Evolutionary conservation across 2,888 invertebrate species (phyloP).

Genomic region (Habrosyne pyritoides): DNA sequence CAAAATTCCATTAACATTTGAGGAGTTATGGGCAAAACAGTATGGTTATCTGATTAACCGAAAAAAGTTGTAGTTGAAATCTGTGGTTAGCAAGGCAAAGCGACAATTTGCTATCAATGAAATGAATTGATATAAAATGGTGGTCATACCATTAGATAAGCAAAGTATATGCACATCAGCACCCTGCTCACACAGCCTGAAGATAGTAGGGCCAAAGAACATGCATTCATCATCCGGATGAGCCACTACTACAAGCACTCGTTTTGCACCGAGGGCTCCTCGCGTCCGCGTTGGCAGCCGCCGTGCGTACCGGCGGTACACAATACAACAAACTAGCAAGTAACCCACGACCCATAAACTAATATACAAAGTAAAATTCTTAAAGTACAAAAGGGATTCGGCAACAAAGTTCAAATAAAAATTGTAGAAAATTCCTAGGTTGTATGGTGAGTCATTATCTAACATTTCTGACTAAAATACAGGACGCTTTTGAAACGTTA

Average conservation of each 20-base stretch:
- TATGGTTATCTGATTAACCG: too few species aligned
- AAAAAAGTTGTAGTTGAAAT: too few species aligned
- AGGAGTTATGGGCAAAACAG: too few species aligned
- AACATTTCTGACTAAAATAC: slow-evolving; percentile 71
- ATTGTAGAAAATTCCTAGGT: slow-evolving; percentile 58
- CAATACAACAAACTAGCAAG: slow-evolving; percentile 76
- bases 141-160: slow-evolving; percentile 89
- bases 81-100: too few species aligned
- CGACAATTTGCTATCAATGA: too few species aligned
- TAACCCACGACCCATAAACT: slow-evolving; percentile 82
- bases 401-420: slow-evolving; percentile 65
- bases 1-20: too few species aligned
- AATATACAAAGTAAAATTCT: slow-evolving; percentile 73
- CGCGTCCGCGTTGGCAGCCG: slow-evolving; percentile 75
- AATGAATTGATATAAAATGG: not conserved
- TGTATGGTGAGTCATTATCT: slow-evolving; percentile 49
- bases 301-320: slow-evolving; percentile 79
- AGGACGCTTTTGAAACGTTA: slow-evolving; percentile 23
- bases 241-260: slow-evolving; percentile 93
- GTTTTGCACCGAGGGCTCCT: slow-evolving; percentile 77
- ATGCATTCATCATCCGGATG: slow-evolving; percentile 99
- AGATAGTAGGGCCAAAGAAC: slow-evolving; percentile 98
- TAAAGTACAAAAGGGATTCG: slow-evolving; percentile 66
- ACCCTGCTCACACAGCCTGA: slow-evolving; percentile 86
- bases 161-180: slow-evolving; percentile 92